Conservation (phyloP, 2,888 invertebrate genomes). For the Volucella bombylans region DNA sequence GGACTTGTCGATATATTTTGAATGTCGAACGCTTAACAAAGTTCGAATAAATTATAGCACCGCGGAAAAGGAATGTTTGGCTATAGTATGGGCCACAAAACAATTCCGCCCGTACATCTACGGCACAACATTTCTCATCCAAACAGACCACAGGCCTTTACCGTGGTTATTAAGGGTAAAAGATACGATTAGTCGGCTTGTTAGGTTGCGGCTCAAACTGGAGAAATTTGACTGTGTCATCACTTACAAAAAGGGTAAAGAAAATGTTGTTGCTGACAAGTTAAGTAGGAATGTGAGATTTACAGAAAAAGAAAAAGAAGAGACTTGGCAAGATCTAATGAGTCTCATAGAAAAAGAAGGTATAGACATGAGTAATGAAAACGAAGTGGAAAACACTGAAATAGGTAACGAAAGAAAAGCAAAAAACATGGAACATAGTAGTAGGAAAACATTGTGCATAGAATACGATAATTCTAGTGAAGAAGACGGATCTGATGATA, state of each 20-base stretch:
- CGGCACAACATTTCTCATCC: neutral
- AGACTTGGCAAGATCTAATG: neutral
- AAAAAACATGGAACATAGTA: too few relatives aligned
- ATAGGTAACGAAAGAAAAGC: neutral
- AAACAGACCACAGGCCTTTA: slow-evolving; percentile 71
- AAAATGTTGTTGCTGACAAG: neutral
- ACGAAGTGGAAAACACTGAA: neutral
- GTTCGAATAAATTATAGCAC: too few relatives aligned
- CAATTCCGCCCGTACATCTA: too few relatives aligned
- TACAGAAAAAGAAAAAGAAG: neutral
- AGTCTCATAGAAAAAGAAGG: neutral
- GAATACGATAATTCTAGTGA: neutral
- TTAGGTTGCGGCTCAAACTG: neutral
- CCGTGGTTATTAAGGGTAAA: slow-evolving; percentile 5
- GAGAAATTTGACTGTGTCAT: neutral
- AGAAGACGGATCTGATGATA: neutral
- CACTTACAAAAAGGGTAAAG: neutral
- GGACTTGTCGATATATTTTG: too few relatives aligned
- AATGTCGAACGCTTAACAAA: too few relatives aligned
- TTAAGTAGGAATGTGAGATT: neutral
- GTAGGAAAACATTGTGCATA: too few relatives aligned
- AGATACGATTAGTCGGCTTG: neutral
- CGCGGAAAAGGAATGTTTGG: too few relatives aligned
- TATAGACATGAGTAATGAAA: neutral
- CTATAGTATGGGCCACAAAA: too few relatives aligned